These are phyloP conservation scores for Drosophila antonietae DNA, from an alignment of 2,888 invertebrate genomes.

Conservation along the genomic window DNA sequence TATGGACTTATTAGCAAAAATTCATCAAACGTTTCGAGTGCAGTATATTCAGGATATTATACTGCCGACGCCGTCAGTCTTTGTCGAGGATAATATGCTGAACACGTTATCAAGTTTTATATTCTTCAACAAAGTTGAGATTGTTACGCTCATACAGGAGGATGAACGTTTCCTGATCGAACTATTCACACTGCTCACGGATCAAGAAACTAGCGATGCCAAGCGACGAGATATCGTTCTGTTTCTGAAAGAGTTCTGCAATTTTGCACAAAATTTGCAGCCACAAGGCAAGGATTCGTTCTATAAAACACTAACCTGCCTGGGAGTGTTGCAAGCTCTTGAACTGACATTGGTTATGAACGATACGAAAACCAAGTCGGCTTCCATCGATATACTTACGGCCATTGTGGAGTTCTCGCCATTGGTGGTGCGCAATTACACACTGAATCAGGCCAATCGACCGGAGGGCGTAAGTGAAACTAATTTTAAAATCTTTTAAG, in stretches of 20 bases:
- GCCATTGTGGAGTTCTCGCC: conserved; percentile 99
- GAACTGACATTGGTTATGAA: conserved; percentile 96
- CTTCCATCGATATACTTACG: conserved; percentile 98
- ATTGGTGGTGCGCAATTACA: conserved; percentile 98
- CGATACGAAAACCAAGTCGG: conserved; percentile 97
- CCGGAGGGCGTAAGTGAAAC: conserved; percentile 91
- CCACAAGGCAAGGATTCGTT: conserved; percentile 98
- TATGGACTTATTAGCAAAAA: conserved; percentile 97
- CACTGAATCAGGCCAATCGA: conserved; percentile 94
- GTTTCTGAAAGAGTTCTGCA: conserved; percentile 99
- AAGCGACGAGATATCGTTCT: conserved; percentile 97
- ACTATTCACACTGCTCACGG: conserved; percentile 96
- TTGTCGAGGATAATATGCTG: conserved; percentile 99
- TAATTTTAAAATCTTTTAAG: background rate
- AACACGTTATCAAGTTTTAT: conserved; percentile 99
- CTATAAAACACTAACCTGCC: conserved; percentile 95
- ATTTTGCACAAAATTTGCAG: conserved; percentile 99
- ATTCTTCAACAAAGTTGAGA: conserved; percentile 99
- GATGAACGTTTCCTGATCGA: conserved; percentile 98
- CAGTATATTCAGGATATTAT: conserved; percentile 99
- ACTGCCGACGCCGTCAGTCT: conserved; percentile 98
- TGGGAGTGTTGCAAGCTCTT: conserved; percentile 94
- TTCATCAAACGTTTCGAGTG: conserved; percentile 99
- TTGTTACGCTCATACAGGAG: conserved; percentile 98
- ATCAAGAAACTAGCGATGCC: conserved; percentile 92